Evolutionary conservation across 2,888 invertebrate genomes (phyloP), one percentile per base, ranked within the genome.

Genomic region (Apamea anceps): DNA sequence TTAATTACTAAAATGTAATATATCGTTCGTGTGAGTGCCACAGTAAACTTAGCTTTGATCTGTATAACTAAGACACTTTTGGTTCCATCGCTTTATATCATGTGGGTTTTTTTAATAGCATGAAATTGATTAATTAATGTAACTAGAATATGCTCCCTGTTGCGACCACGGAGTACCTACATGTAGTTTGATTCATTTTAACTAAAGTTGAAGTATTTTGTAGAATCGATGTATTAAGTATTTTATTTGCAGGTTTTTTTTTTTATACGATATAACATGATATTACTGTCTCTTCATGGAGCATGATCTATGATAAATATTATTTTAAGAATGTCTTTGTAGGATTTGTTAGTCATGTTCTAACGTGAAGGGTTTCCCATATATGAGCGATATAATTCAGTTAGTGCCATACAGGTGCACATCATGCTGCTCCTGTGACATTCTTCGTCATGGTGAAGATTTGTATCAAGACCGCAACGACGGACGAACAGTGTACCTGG

Each of bases 101-200:
- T 96, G 96, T 96, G 96, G 96, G 96, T 96, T 96, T 96, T 96
- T 96, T 96, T 96, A 96, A 96, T 96, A 94, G 96, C 96, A 96
- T 96, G 95, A 92, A 72, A 88, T 88, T 80, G 84, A 90, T 91
- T 90, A 91, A 87, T 89, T 83, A 81, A 66, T 90, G 89, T 90
- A 86, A 89, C 70, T 90, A 89, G 93, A 92, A 91, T 91, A 90
- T 94, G 95, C 93, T 95, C 94, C 79, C 73, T 90, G 88, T 81
- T 83, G 82, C 60, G 82, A 80, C 79, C 76, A 80, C 75, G 90
- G 85, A 87, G 85, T 73, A 85, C 68, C 13, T 65, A 76, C 83
- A 42, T 66, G 87, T 87, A 85, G 85, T 76, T 87, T 84, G 75
- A 67, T 37, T 66, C 51, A 71, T 75, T 57, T 62, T 32, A 65